Evolutionary conservation across 2,888 invertebrate genomes (phyloP), one percentile per base, ranked within the genome.

Genomic region (Pediacus dermestoides): DNA sequence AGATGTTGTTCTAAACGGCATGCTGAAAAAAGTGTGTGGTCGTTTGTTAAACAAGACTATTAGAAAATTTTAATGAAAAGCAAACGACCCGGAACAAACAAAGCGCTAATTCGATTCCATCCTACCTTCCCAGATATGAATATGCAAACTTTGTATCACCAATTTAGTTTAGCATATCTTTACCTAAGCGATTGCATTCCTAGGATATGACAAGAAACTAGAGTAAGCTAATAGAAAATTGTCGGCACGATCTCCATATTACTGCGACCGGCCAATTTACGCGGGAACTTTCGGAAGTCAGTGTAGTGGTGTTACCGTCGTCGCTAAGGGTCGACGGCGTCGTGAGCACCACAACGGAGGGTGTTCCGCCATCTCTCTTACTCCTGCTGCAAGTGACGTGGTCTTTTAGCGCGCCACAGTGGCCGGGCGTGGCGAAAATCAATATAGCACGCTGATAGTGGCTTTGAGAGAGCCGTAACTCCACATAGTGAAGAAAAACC

Each of bases 381-480:
- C n/a, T 34, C 38, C 11, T 15, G 15, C 26, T 41, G 13, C 25
- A 14, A 23, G 33, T 37, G 31, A 42, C 44, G 40, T 35, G 39
- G 40, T 36, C 13, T 41, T 43, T 46, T 46, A 48, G 49, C 47
- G 42, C 42, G 46, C 46, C 33, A 41, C 39, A 34, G 35, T 45
- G 43, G 49, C 46, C 55, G 57, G 57, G 57, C 56, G 57, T 58
- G 57, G 56, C 57, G 54, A 55, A 58, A 58, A 58, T 58, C 57
- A 56, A 58, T 58, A 58, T 47, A 53, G 55, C 53, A 48, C 55
- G 42, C 57, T 52, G 57, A 55, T 52, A 50, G 46, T 42, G 49
- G 45, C 39, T 39, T 25, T 35, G 39, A 35, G 38, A 36, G 35
- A 43, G 39, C 46, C 41, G 37, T 28, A 36, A 35, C 18, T 37